Base-by-base conservation (phyloP, 2,888 invertebrate species). In the Biston stratarius region DNA sequence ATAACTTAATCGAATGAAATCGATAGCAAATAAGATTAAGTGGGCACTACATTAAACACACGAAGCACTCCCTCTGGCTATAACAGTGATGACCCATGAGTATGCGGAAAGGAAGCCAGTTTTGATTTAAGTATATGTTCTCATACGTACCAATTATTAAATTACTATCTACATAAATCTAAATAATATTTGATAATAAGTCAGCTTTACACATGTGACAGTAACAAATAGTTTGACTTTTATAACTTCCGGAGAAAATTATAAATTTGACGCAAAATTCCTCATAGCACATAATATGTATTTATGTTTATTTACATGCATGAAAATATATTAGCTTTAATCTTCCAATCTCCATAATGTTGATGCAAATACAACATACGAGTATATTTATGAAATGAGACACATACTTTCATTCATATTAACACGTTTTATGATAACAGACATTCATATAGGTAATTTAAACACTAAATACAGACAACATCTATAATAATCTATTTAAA, bases 1-100 rank as follows among this genome's bases (percentile, higher is more conserved):
- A 84, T 79, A 83, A 79, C 82, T 83, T 77, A 79, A 84, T 79
- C 73, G 67, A 72, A 64, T 58, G 57, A 72, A 72, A 71, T 67
- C 65, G 69, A 62, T 62, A 65, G 59, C 63, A 60, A 58, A 71
- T 67, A 71, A 56, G 55, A 67, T 70, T 64, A 67, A 68, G 58
- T 48, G 60, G 51, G 60, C 34, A 47, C 53, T 69, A 45, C 59
- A 67, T 72, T 64, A 64, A 65, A 66, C 34, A 24, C 57, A 66
- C 61, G 33, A 70, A 64, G 58, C 40, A 59, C 59, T 64, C 70
- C 68, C 60, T 56, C 63, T 51, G 63, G 74, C 49, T 44, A 58
- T 67, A 12, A 49, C 51, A 44, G 49, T 52, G 42, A 52, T 48
- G 49, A 45, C 9, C 12, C 24, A 24, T 24, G 24, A 24, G 24